These are phyloP conservation scores for Ceuthmochares aereus DNA, from an alignment of 2,113 vertebrate species.

Conservation along the genomic window DNA sequence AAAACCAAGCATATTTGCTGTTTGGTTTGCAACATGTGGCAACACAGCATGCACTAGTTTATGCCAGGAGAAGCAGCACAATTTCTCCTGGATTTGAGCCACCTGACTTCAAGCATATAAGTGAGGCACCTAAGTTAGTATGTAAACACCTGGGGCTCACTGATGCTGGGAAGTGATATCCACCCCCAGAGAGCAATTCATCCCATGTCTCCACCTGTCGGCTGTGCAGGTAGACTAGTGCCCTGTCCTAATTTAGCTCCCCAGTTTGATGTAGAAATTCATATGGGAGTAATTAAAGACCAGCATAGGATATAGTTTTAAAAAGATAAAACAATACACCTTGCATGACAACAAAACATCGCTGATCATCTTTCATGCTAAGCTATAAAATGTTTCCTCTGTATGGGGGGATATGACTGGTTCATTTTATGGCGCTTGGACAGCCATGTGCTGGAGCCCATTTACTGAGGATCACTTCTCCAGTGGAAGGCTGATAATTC, in stretches of 20 bases:
- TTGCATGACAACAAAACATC: not conserved
- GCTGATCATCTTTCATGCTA: not conserved
- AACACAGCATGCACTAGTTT: not conserved
- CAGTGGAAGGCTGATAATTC: not conserved
- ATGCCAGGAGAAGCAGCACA: not conserved
- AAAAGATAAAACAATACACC: slow-evolving; percentile 24
- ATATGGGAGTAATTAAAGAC: slow-evolving; percentile 13
- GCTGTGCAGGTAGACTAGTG: not conserved
- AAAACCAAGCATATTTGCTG: not conserved
- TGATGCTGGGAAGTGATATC: not conserved
- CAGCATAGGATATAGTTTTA: not conserved
- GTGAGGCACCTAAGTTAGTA: not conserved
- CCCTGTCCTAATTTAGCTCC: not conserved
- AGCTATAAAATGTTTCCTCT: slow-evolving; percentile 20
- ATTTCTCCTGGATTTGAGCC: slow-evolving; percentile 4
- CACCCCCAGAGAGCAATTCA: not conserved
- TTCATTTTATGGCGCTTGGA: not conserved
- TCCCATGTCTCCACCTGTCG: not conserved
- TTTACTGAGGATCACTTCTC: not conserved
- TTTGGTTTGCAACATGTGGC: not conserved
- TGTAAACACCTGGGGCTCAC: not conserved
- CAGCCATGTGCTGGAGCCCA: not conserved
- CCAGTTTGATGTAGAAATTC: not conserved
- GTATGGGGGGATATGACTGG: not conserved
- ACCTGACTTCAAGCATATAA: not conserved